Percentiles rank a stretch among this genome's conserved stretches.
Evolutionary conservation across 1,140 invertebrate genomes (phyloP).

Genomic region (Drosophila setifemur): DNA sequence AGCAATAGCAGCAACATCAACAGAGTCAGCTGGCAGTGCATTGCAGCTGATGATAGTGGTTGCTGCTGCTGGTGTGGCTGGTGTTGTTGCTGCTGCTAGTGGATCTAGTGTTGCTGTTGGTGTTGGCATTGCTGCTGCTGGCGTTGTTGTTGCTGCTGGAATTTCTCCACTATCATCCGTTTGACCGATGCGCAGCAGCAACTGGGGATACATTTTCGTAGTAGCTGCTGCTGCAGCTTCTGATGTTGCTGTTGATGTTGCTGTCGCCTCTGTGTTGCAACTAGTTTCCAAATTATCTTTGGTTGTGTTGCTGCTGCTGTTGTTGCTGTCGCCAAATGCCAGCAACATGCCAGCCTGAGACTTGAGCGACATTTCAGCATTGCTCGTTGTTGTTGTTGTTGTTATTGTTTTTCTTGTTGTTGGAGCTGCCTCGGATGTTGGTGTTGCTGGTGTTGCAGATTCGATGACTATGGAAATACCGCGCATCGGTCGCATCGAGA

Average conservation of each 20-base stretch:
- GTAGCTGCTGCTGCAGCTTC: conserved; percentile 12
- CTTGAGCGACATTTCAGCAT: conserved; percentile 70
- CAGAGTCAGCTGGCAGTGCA: conserved; percentile 43
- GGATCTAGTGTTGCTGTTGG: conserved; percentile 2
- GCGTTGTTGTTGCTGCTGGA: conserved; percentile 8
- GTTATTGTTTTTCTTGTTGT: conserved; percentile 12
- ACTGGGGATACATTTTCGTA: conserved; percentile 64
- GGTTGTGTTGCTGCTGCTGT: conserved; percentile 35
- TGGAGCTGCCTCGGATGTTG: conserved; percentile 24
- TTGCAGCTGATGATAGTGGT: conserved; percentile 73
- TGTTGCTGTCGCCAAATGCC: conserved; percentile 67
- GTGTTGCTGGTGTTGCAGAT: conserved; percentile 36
- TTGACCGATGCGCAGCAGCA: conserved; percentile 62
- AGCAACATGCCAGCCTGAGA: conserved; percentile 69
- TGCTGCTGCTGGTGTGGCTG: conserved; percentile 7
- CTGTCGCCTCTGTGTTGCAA: conserved; percentile 45
- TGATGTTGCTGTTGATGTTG: conserved; percentile 19
- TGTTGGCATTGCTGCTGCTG: not conserved
- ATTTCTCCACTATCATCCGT: conserved; percentile 47
- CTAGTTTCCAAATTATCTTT: conserved; percentile 73
- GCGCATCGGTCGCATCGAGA: conserved; percentile 57
- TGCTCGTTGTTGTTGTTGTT: conserved; percentile 30
- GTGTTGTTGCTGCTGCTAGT: not conserved
- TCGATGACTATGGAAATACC: conserved; percentile 75
- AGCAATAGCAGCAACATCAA: conserved; percentile 23